Base-by-base conservation (phyloP, 92 coral and sea anemone genomes). In the Parazoanthus atlanticus region DNA sequence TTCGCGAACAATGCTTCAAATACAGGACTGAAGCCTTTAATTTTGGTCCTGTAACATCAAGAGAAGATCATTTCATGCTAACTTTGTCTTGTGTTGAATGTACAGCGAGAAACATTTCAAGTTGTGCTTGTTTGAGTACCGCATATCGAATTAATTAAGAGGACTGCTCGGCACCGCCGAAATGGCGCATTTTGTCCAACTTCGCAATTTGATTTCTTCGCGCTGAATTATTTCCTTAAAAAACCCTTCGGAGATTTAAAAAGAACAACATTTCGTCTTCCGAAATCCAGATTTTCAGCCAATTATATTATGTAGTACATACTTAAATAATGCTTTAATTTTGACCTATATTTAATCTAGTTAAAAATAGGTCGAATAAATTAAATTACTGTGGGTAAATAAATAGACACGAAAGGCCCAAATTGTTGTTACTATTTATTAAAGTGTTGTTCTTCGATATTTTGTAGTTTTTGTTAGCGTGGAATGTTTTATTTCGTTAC, bases 121-220 rank as follows among this genome's bases (percentile, higher is more conserved):
- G 77, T 69, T 69, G 74, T 69, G 74, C 31, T 19, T 69, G 74
- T 69, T 69, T 69, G 31, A 19, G 74, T 69, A n/a, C 74, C n/a
- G n/a, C n/a, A 69, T 69, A 69, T 69, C 74, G 30, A 69, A 23
- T 19, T 69, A 69, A n/a, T 69, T 19, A 69, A 69, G 74, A n/a
- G 74, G 74, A 69, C 74, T 69, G 32, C 74, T 69, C 74, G 74
- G 32, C n/a, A 69, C 74, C 31, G 31, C 74, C 2, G 5, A 38
- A 38, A 38, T 38, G n/a, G n/a, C n/a, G n/a, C n/a, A n/a, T n/a
- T n/a, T n/a, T n/a, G n/a, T n/a, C n/a, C n/a, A n/a, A n/a, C n/a
- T n/a, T n/a, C n/a, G n/a, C 31, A 70, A 70, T 69, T 70, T 25
- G 75, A 70, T 70, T 70, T 70, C 33, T 0, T 70, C 33, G 75